These are phyloP conservation scores for Cantharis nigra DNA, from an alignment of 2,888 invertebrate genomes.

Conservation along the genomic window DNA sequence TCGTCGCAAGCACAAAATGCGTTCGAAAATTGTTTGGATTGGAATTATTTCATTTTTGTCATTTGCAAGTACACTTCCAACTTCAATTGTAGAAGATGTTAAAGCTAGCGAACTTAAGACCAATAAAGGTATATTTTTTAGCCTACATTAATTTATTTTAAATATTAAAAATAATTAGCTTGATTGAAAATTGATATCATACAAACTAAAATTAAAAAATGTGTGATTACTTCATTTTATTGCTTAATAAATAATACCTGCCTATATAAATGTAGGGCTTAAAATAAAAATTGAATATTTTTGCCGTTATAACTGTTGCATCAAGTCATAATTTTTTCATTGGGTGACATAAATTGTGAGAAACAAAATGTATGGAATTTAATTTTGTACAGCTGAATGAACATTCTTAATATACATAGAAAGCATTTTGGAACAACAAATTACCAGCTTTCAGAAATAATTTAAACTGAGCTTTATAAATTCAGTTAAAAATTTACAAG, in stretches of 20 bases:
- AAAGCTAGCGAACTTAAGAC: conserved; percentile 49
- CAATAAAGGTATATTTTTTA: conserved; percentile 49
- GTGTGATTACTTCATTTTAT: background rate
- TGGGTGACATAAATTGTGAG: too few relatives aligned
- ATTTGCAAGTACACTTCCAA: conserved; percentile 45
- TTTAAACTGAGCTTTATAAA: background rate
- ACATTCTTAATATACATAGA: background rate
- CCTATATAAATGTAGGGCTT: too few relatives aligned
- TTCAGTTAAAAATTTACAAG: background rate
- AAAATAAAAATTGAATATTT: background rate
- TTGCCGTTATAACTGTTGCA: background rate
- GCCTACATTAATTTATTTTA: background rate
- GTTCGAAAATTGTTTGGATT: conserved; percentile 10
- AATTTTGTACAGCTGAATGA: background rate
- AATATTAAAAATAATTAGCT: background rate
- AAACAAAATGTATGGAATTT: background rate
- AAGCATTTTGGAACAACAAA: background rate
- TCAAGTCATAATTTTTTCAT: background rate
- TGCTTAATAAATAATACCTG: background rate
- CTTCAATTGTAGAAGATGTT: conserved; percentile 53
- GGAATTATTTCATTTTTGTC: conserved; percentile 27
- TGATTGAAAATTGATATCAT: background rate
- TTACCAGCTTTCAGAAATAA: background rate
- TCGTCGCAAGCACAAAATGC: conserved; percentile 18
- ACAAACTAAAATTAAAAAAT: background rate